Evolutionary conservation across 2,888 invertebrate species (phyloP), one percentile per base, ranked within the genome.

Genomic region (Megastigmus dorsalis): DNA sequence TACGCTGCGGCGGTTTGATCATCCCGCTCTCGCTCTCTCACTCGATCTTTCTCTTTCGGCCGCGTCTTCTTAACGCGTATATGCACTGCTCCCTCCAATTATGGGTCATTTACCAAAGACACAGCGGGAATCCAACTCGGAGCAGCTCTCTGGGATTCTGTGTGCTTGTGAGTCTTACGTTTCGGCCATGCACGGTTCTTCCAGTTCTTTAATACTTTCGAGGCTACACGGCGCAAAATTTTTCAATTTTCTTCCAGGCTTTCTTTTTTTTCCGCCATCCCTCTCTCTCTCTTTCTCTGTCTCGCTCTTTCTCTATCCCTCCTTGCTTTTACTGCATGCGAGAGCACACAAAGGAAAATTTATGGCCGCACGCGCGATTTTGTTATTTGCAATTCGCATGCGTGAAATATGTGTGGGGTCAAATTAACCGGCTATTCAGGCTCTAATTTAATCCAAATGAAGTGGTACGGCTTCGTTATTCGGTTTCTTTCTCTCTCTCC

Each of bases 21-120:
- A n/a, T n/a, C 55, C n/a, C 38, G 20, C 55, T 52, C 38, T 57
- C 69, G 10, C 63, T 59, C 52, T 50, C 55, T 23, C 23, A n/a
- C 43, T 50, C 43, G 15, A n/a, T 33, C 18, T 18, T 60, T 20
- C 38, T 5, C 13, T 54, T n/a, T 7, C 57, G 23, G 33, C 67
- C 36, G 52, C 38, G 57, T 18, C 59, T 73, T 66, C 71, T 65
- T 71, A 52, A 69, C 66, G 54, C 70, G 66, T 48, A 57, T 52
- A 60, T 50, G 41, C 41, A 50, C 52, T 38, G n/a, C 68, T 73
- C 60, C 62, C 63, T 72, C 72, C 74, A 77, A 77, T 77, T 76
- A 77, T 26, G 68, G 71, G 36, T 75, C 76, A 76, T 77, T 78
- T 79, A 77, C 77, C 75, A 75, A 52, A 70, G 78, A 60, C 75